Conservation (phyloP, 2,888 invertebrate species). For the Cremastinae sp. region DNA sequence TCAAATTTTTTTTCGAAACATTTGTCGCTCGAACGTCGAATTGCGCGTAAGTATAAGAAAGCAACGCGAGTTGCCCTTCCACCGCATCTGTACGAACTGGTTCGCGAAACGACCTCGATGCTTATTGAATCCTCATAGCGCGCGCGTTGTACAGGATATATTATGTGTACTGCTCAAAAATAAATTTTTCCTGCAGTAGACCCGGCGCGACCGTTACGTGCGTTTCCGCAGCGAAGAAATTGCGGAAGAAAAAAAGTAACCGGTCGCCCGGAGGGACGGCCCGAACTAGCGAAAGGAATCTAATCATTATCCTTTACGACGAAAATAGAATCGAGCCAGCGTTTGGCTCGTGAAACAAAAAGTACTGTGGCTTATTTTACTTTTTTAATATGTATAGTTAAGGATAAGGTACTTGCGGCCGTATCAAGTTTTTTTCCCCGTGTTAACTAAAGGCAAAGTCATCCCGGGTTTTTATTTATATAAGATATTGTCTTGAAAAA, state of each 20-base stretch:
- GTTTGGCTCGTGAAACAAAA: too few relatives aligned
- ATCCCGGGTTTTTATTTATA: too few relatives aligned
- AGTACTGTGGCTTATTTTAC: slow-evolving; percentile 6
- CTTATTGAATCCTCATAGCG: slow-evolving; percentile 43
- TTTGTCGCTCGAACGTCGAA: too few relatives aligned
- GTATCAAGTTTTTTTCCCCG: not conserved
- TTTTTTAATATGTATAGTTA: too few relatives aligned
- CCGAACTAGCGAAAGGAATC: too few relatives aligned
- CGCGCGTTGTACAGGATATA: slow-evolving; percentile 35
- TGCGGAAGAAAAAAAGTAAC: slow-evolving; percentile 10
- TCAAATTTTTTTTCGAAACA: too few relatives aligned
- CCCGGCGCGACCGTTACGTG: slow-evolving; percentile 62
- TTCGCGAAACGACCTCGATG: slow-evolving; percentile 56
- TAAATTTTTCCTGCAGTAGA: slow-evolving; percentile 37
- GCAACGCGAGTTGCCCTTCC: slow-evolving; percentile 26
- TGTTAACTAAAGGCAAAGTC: too few relatives aligned
- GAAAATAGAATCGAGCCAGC: too few relatives aligned
- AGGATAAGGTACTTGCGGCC: too few relatives aligned
- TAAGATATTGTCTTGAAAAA: too few relatives aligned
- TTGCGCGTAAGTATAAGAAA: not conserved
- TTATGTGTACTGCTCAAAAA: slow-evolving; percentile 50
- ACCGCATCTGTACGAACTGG: slow-evolving; percentile 20
- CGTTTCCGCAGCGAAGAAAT: slow-evolving; percentile 21
- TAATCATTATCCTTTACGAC: too few relatives aligned
- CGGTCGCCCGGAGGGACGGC: too few relatives aligned